These are phyloP conservation scores for Phymastichus coffea DNA, from an alignment of 1,140 invertebrate species.

Conservation along the genomic window DNA sequence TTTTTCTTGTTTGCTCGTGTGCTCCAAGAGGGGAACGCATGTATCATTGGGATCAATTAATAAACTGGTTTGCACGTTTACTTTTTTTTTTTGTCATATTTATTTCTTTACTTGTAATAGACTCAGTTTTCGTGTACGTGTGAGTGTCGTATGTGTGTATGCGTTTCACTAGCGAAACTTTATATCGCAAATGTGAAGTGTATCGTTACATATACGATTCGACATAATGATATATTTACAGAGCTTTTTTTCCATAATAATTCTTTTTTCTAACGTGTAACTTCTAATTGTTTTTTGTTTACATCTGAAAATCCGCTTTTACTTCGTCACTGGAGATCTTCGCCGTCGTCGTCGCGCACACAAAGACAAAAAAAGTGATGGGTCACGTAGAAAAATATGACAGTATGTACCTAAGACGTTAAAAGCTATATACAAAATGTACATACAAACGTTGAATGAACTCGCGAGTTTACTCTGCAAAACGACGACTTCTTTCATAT, in stretches of 20 bases:
- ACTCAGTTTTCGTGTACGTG: slow-evolving; percentile 9
- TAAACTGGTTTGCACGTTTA: slow-evolving; percentile 19
- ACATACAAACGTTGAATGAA: slow-evolving; percentile 34
- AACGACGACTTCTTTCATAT: too few relatives aligned
- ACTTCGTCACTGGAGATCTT: slow-evolving; percentile 12
- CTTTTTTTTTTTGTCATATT: slow-evolving; percentile 18
- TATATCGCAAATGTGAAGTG: too few relatives aligned
- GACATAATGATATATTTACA: slow-evolving; percentile 27
- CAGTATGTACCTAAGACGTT: slow-evolving; percentile 44
- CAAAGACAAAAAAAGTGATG: too few relatives aligned
- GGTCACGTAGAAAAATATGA: slow-evolving; percentile 56
- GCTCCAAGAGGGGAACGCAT: too few relatives aligned
- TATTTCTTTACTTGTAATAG: slow-evolving; percentile 29
- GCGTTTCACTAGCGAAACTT: too few relatives aligned
- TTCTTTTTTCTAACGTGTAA: too few relatives aligned
- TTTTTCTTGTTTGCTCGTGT: too few relatives aligned
- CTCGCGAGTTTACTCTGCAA: neutral
- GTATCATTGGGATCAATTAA: slow-evolving; percentile 2
- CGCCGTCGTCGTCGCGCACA: too few relatives aligned
- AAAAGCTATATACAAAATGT: slow-evolving; percentile 50
- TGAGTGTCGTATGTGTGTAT: neutral
- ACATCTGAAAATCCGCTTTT: too few relatives aligned
- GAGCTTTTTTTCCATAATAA: neutral
- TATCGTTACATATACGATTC: slow-evolving; percentile 18
- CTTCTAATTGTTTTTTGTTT: too few relatives aligned